phyloP scores from a whole-genome alignment of 2,797 vertebrate species.

The Falco rusticolus region DNA sequence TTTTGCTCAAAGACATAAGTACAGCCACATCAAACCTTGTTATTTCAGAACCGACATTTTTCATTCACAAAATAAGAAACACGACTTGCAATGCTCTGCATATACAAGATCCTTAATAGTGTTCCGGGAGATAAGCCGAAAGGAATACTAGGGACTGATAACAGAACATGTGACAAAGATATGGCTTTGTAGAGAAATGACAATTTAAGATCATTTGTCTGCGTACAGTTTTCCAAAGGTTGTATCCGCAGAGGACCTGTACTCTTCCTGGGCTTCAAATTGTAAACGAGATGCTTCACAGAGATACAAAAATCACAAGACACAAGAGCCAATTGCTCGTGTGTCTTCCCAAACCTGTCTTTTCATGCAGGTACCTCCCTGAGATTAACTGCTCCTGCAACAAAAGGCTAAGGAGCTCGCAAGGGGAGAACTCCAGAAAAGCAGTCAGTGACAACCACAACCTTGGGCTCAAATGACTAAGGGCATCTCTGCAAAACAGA shows the following conservation, averaged over 20 bases:
- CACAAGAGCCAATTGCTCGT: neutral
- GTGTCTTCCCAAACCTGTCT: neutral
- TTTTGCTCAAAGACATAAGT: neutral
- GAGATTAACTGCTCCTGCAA: neutral
- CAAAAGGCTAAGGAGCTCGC: neutral
- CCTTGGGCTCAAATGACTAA: fast-evolving
- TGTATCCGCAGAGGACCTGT: neutral
- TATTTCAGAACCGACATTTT: neutral
- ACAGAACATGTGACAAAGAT: neutral
- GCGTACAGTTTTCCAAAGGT: neutral
- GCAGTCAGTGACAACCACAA: fast-evolving
- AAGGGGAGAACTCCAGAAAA: neutral
- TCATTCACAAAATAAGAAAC: neutral
- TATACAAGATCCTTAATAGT: neutral
- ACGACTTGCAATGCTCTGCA: neutral
- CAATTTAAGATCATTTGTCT: neutral
- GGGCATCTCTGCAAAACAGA: fast-evolving
- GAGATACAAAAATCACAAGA: neutral
- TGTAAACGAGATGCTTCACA: neutral
- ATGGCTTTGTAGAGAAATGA: neutral
- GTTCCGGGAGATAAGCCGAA: neutral
- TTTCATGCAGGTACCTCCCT: neutral
- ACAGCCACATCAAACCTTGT: neutral
- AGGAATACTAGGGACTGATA: neutral
- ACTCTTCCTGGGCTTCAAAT: neutral